Evolutionary conservation across 1,140 invertebrate species (phyloP), one percentile per base, ranked within the genome.

Genomic region (Drosophila novamexicana): DNA sequence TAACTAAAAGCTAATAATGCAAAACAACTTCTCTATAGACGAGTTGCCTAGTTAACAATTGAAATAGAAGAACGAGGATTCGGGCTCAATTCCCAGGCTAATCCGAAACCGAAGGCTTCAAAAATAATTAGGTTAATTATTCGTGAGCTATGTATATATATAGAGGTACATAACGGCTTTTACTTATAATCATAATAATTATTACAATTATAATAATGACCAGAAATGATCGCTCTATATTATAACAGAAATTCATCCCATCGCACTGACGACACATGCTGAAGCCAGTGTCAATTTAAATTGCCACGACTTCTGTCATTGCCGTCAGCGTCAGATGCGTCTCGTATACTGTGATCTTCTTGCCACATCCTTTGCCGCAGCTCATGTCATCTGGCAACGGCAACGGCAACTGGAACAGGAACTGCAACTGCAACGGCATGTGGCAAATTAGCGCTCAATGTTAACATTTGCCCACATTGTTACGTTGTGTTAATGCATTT

Each of bases 391-490:
- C 39, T 22, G 8, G 29, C 57, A 16, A 32, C 36, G 45, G 57
- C 56, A 44, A 44, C 36, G 34, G 56, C 42, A 56, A 36, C 32
- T 49, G 76, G 67, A 69, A 37, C 53, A 12, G 45, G 8, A 47
- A 10, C n/a, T 49, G 56, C 44, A 36, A 16, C 49, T 47, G 58
- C 36, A 56, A 14, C 54, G 62, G 65, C 81, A 77, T 80, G 68
- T 85, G 74, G 75, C 65, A 86, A 86, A 86, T 86, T 86, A 86
- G 83, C 83, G 83, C 79, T 82, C 66, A 82, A 83, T 88, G 83
- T 79, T 88, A 88, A 86, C 83, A 73, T 86, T 86, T 82, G 79
- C 76, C 76, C 83, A 86, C 83, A 82, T 88, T 88, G 83, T 88
- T 74, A 65, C 68, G 79, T 62, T 86, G 83, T 86, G 83, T 86